Evolutionary conservation across 2,797 vertebrate species (phyloP).

Genomic region (Propithecus deckenii): DNA sequence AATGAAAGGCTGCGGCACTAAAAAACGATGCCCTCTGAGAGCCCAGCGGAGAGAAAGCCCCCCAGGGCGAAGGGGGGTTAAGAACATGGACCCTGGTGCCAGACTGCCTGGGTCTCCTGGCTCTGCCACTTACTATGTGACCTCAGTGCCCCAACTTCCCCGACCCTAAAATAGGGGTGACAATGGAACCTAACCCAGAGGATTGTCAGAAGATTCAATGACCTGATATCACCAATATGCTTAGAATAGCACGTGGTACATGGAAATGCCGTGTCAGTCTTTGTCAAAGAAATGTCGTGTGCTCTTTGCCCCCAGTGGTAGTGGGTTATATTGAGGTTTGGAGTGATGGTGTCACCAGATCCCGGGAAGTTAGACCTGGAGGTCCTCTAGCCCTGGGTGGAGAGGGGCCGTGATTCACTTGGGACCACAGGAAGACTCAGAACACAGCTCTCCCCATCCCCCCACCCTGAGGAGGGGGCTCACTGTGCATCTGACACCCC

Average conservation of each 20-base stretch:
- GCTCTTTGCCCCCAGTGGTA: neutral
- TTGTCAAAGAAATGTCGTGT: neutral
- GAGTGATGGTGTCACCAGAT: neutral
- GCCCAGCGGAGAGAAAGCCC: neutral
- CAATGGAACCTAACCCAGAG: neutral
- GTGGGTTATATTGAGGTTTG: neutral
- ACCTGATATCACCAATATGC: neutral
- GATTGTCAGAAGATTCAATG: neutral
- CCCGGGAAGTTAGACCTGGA: neutral
- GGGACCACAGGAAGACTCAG: neutral
- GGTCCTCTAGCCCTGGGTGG: neutral
- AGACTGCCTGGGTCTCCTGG: neutral
- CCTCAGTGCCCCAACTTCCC: neutral
- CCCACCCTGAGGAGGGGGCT: neutral
- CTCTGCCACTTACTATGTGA: neutral
- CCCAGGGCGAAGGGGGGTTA: rapidly evolving
- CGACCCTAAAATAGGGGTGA: neutral
- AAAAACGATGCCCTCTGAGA: rapidly evolving
- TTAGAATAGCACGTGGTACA: neutral
- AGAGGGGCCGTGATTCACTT: neutral
- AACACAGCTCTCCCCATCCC: rapidly evolving
- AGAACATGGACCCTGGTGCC: neutral
- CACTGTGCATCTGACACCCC: neutral
- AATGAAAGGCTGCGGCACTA: neutral
- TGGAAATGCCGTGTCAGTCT: neutral